phyloP scores from a whole-genome alignment of 2,888 invertebrate genomes.

The Apodemia duryi region DNA sequence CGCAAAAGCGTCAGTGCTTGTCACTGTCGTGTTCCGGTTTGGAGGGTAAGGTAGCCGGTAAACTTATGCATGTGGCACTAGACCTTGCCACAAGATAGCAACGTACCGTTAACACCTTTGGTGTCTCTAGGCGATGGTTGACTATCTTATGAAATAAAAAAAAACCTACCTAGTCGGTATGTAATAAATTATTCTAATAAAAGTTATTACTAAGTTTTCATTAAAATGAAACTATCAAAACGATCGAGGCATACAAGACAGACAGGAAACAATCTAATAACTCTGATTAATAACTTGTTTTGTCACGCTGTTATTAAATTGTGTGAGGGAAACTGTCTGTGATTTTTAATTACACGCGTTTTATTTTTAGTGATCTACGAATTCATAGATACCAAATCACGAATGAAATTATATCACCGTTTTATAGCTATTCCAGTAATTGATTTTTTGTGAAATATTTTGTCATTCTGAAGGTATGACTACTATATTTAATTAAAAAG shows the following conservation, averaged over 20 bases:
- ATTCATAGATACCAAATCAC: conserved; percentile 7
- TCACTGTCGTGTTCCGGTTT: too few relatives aligned
- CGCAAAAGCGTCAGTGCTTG: too few relatives aligned
- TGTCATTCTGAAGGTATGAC: background rate
- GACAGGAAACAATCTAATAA: conserved; percentile 31
- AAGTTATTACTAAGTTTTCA: too few relatives aligned
- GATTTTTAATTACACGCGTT: conserved; percentile 31
- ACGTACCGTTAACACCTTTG: too few relatives aligned
- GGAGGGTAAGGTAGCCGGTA: too few relatives aligned
- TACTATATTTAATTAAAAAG: background rate
- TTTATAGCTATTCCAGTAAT: background rate
- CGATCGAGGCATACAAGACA: conserved; percentile 21
- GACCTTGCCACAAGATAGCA: too few relatives aligned
- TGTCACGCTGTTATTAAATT: conserved; percentile 30
- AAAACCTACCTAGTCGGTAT: too few relatives aligned
- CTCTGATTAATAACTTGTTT: conserved; percentile 33
- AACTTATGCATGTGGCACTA: too few relatives aligned
- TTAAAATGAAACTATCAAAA: conserved; percentile 13
- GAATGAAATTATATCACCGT: conserved; percentile 6
- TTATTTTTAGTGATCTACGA: conserved; percentile 19
- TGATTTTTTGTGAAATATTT: background rate
- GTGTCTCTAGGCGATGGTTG: too few relatives aligned
- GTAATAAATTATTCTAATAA: too few relatives aligned
- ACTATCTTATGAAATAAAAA: too few relatives aligned
- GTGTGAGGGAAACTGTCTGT: conserved; percentile 28